A percentile compares a stretch with the other conserved stretches of the same genome.
Evolutionary conservation across 1,140 invertebrate genomes (phyloP).

Genomic region (Orius laevigatus): DNA sequence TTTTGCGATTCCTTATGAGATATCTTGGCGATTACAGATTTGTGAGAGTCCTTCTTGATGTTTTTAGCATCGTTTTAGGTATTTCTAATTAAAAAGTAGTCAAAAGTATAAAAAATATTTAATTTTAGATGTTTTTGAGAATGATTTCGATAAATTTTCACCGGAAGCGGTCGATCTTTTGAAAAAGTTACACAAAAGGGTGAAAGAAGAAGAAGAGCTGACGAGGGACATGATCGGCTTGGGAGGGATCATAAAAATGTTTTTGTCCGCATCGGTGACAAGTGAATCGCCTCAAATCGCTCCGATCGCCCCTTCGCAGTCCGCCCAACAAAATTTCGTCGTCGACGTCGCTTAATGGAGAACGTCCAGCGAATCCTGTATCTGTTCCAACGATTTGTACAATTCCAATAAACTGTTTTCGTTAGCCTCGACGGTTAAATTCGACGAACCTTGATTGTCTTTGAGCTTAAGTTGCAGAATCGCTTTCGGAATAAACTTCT

Average conservation of each 20-base stretch:
- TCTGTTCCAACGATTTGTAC: too few species aligned
- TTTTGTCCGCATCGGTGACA: conserved; percentile 39
- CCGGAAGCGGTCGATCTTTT: conserved; percentile 41
- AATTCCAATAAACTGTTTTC: too few species aligned
- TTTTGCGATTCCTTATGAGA: conserved; percentile 61
- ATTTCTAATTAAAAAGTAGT: conserved; percentile 18
- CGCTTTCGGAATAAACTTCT: too few species aligned
- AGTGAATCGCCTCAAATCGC: neutral
- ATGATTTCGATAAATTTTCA: conserved; percentile 34
- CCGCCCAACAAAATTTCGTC: neutral
- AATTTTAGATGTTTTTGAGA: conserved; percentile 44
- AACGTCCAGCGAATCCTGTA: too few species aligned
- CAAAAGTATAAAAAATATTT: neutral
- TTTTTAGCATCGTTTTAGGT: conserved; percentile 54
- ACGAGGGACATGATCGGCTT: conserved; percentile 40
- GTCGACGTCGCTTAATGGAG: too few species aligned
- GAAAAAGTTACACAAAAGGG: conserved; percentile 35
- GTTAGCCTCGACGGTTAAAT: too few species aligned
- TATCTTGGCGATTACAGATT: conserved; percentile 59
- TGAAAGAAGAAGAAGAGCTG: conserved; percentile 49
- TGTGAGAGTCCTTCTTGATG: conserved; percentile 51
- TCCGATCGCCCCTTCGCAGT: conserved; percentile 5
- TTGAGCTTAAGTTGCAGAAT: too few species aligned
- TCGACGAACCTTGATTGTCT: too few species aligned
- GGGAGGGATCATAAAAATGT: conserved; percentile 49